Evolutionary conservation across 1,140 invertebrate genomes (phyloP).

Genomic region (Papilio xuthus): DNA sequence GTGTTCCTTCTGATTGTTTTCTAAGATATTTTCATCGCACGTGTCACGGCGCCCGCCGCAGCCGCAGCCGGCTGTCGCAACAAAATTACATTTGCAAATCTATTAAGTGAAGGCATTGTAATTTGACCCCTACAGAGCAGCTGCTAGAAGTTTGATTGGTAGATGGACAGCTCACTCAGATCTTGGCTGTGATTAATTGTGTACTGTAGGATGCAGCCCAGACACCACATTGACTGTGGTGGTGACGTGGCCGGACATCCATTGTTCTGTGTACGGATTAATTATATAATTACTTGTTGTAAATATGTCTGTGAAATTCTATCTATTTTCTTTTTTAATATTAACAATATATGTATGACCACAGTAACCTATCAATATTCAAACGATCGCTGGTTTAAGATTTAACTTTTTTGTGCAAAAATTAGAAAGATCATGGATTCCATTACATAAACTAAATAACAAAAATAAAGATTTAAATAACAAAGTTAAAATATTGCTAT

Average conservation of each 20-base stretch:
- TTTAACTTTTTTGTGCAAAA: not conserved
- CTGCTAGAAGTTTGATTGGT: conserved; percentile 34
- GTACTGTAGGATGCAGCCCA: conserved; percentile 55
- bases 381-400: not conserved
- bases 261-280: conserved; percentile 54
- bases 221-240: conserved; percentile 46
- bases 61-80: conserved; percentile 23
- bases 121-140: conserved; percentile 25
- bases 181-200: conserved; percentile 50
- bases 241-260: conserved; percentile 61
- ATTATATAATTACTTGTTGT: conserved; percentile 50
- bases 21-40: conserved; percentile 34
- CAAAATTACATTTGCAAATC: conserved; percentile 24
- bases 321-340: not conserved
- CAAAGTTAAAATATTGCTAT: not conserved
- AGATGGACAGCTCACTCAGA: conserved; percentile 3
- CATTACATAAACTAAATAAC: too few relatives aligned
- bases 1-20: conserved; percentile 29
- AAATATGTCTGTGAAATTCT: conserved; percentile 37
- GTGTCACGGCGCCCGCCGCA: conserved; percentile 33
- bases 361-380: not conserved
- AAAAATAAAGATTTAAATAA: not conserved
- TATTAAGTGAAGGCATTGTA: conserved; percentile 31
- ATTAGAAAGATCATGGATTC: not conserved
- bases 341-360: not conserved